phyloP scores from a whole-genome alignment of 2,113 vertebrate species.

The Brachirus orientalis region DNA sequence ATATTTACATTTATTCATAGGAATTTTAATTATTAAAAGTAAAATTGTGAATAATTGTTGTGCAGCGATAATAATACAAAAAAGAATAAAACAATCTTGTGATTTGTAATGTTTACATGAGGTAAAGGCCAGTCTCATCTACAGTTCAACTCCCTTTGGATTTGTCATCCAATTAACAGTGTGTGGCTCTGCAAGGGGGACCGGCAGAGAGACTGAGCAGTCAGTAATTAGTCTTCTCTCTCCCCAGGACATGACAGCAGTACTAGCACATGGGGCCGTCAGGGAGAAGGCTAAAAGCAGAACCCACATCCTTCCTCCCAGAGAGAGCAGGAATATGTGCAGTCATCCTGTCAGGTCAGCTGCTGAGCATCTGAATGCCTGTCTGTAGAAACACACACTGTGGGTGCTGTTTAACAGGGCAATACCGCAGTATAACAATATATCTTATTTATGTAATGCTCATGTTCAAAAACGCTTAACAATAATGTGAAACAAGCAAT shows the following conservation, averaged over 20 bases:
- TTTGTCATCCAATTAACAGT: slow-evolving; percentile 69
- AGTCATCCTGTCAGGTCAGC: slow-evolving; percentile 45
- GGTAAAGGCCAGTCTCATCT: slow-evolving; percentile 56
- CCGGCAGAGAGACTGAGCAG: slow-evolving; percentile 66
- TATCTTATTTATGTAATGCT: no score
- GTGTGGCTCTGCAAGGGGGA: slow-evolving; percentile 62
- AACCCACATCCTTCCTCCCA: slow-evolving; percentile 64
- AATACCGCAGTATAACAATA: no score
- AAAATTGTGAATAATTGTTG: neutral
- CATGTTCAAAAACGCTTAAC: no score
- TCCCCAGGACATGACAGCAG: slow-evolving; percentile 73
- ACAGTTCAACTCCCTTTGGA: slow-evolving; percentile 65
- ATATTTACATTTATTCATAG: slow-evolving; percentile 1
- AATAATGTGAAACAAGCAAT: no score
- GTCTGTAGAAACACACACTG: slow-evolving; percentile 10
- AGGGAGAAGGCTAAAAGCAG: slow-evolving; percentile 61
- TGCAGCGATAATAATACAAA: neutral
- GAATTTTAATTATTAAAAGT: neutral
- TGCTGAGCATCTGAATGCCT: slow-evolving; percentile 30
- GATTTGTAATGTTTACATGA: slow-evolving; percentile 50
- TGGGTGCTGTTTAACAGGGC: slow-evolving; percentile 8
- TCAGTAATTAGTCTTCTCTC: slow-evolving; percentile 77
- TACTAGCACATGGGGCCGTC: slow-evolving; percentile 62
- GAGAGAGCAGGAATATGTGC: slow-evolving; percentile 48
- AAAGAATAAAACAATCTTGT: slow-evolving; percentile 13